Evolutionary conservation across 2,113 vertebrate species (phyloP).

Genomic region (western clawed frog (Xenopus tropicalis)): DNA sequence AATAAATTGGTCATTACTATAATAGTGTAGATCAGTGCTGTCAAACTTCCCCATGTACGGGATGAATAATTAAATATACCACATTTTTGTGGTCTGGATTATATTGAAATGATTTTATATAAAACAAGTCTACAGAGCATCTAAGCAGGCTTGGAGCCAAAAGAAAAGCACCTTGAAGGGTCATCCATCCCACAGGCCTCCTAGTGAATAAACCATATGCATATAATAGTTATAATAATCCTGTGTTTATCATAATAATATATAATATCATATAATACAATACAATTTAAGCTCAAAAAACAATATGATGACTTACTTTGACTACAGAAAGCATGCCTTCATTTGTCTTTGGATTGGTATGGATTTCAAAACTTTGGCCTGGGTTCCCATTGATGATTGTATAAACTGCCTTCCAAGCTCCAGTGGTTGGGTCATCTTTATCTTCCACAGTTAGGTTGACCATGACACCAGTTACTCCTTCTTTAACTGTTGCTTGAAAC

Average conservation of each 20-base stretch:
- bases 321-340: slow-evolving; percentile 95
- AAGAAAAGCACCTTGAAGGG: too few relatives aligned
- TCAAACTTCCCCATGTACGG: too few relatives aligned
- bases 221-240: too few relatives aligned
- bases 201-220: too few relatives aligned
- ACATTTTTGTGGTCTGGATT: too few relatives aligned
- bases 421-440: slow-evolving; percentile 84
- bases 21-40: background rate
- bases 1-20: background rate
- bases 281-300: background rate
- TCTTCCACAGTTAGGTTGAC: slow-evolving; percentile 91
- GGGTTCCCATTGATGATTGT: slow-evolving; percentile 93
- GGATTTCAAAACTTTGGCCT: slow-evolving; percentile 85
- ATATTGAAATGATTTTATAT: too few relatives aligned
- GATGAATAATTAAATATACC: too few relatives aligned
- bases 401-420: slow-evolving; percentile 86
- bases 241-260: too few relatives aligned
- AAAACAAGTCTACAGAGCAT: too few relatives aligned
- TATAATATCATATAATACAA: too few relatives aligned
- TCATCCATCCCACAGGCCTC: too few relatives aligned
- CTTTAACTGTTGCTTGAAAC: slow-evolving; percentile 88
- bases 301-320: slow-evolving; percentile 71
- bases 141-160: too few relatives aligned
- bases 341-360: slow-evolving; percentile 90
- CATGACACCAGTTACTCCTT: slow-evolving; percentile 85